Percentiles rank a stretch among this genome's conserved stretches.
Evolutionary conservation across 1,140 invertebrate genomes (phyloP).

Genomic region (Macrocentrus cingulum): DNA sequence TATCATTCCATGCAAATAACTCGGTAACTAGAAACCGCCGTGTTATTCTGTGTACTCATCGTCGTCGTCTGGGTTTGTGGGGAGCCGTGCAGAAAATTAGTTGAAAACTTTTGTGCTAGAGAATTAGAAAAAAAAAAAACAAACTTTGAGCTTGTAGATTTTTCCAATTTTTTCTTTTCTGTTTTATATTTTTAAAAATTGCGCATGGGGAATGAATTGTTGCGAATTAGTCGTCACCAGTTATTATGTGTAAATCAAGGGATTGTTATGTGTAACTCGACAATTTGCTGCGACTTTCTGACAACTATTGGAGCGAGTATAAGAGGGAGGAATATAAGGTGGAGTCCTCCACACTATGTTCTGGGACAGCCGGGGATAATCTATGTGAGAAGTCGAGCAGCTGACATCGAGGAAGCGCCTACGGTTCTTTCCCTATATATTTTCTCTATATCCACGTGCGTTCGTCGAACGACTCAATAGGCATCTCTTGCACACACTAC

Average conservation of each 20-base stretch:
- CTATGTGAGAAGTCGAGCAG: slow-evolving; percentile 42
- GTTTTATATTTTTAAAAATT: too few species aligned
- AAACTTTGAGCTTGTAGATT: too few species aligned
- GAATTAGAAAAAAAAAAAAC: too few species aligned
- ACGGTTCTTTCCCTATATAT: slow-evolving; percentile 19
- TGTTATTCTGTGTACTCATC: slow-evolving; percentile 1
- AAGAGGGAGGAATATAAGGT: not conserved
- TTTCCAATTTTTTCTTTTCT: too few species aligned
- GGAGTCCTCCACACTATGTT: slow-evolving; percentile 21
- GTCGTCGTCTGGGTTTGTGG: not conserved
- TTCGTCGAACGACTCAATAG: slow-evolving; percentile 22
- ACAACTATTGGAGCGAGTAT: slow-evolving; percentile 29
- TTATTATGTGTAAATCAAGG: too few species aligned
- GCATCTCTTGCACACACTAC: slow-evolving; percentile 15
- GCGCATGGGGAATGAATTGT: too few species aligned
- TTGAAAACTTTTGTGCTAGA: too few species aligned
- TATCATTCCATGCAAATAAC: slow-evolving; percentile 41
- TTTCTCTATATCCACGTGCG: slow-evolving; percentile 9
- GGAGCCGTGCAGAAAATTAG: not conserved
- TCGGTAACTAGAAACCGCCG: slow-evolving; percentile 34
- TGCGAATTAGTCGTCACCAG: too few species aligned
- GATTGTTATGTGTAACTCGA: slow-evolving; percentile 6
- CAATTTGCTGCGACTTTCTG: slow-evolving; percentile 37
- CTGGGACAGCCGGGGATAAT: slow-evolving; percentile 45
- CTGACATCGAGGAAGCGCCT: slow-evolving; percentile 24